Percentiles rank a stretch among this genome's conserved stretches.
These are phyloP conservation scores for Periplaneta americana DNA, from an alignment of 1,140 invertebrate genomes.

Conservation along the genomic window DNA sequence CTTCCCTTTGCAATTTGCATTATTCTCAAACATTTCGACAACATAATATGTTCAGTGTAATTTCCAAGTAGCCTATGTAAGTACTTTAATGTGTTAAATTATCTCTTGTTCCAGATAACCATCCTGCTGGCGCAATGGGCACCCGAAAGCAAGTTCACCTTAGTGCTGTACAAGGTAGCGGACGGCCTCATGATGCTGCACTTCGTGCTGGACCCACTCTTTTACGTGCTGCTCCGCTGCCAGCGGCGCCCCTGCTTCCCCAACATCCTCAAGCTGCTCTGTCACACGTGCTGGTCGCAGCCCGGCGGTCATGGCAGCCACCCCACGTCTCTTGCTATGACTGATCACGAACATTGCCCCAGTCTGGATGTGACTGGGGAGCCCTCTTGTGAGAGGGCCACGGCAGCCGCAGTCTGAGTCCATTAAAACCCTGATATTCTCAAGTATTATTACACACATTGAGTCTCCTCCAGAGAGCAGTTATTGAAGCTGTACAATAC, in stretches of 20 bases:
- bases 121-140: conserved; percentile 56
- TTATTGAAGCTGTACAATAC: background rate
- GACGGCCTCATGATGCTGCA: conserved; percentile 75
- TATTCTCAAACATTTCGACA: no score
- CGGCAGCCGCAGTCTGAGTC: background rate
- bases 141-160: background rate
- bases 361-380: background rate
- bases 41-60: no score
- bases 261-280: conserved; percentile 23
- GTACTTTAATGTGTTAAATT: no score
- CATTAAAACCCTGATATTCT: background rate
- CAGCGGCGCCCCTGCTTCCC: conserved; percentile 22
- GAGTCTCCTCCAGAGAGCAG: background rate
- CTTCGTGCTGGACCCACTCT: conserved; percentile 74
- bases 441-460: background rate
- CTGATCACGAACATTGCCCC: background rate
- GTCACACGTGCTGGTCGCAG: conserved; percentile 19
- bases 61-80: no score
- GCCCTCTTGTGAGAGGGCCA: background rate
- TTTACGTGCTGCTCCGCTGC: conserved; percentile 66
- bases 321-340: conserved; percentile 7
- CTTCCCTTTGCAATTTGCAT: no score
- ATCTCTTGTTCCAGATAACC: conserved; percentile 47
- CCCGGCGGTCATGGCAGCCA: background rate
- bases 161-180: conserved; percentile 48